Base-by-base conservation (phyloP, 35 echinoderm and acorn worm genomes). In the Apostichopus parvimensis region DNA sequence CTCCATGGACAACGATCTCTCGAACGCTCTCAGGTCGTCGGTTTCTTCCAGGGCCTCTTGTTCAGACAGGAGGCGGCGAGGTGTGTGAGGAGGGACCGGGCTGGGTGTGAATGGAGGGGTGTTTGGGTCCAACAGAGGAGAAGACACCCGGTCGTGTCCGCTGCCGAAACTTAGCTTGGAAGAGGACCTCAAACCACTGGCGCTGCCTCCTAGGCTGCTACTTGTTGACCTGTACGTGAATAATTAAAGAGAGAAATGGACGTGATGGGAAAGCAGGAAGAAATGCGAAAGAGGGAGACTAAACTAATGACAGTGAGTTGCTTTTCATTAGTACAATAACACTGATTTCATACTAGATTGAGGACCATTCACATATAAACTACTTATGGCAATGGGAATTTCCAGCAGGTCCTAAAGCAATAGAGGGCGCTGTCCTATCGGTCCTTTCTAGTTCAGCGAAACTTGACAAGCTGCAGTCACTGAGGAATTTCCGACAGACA, bases 1-100 rank as follows among this genome's bases (percentile, higher is more conserved):
- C 87, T 98, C 96, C 55, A 96, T 71, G 2, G 97, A 95, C 25
- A 95, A 79, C 5, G 93, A 80, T 85, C 95, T 93, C 91, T 99
- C 97, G 95, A 99, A 99, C 15, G 92, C 95, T 55, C 93, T 82
- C 24, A 99, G 56, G 54, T 96, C 93, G 3, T 99, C 97, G 0
- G 97, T 95, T 86, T 98, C 96, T 57, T 93, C 90, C 17, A 99
- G 83, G 53, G 97, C 97, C 80, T 99, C 97, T 59, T 94, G 93
- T 18, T 91, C 87, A 12, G 96, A 98, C 57, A 98, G 81, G 13
- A 98, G 88, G n/a, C 94, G 79, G n/a, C 79, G 76, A 0, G 96
- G 92, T 9, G 91, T 95, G 2, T 80, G 92, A 15, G 57, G 22
- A 68, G 87, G 87, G 18, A 66, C 86, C 9, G 93, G 95, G 86